Base-by-base conservation (phyloP, 2,888 invertebrate species). In the Axea sp. region DNA sequence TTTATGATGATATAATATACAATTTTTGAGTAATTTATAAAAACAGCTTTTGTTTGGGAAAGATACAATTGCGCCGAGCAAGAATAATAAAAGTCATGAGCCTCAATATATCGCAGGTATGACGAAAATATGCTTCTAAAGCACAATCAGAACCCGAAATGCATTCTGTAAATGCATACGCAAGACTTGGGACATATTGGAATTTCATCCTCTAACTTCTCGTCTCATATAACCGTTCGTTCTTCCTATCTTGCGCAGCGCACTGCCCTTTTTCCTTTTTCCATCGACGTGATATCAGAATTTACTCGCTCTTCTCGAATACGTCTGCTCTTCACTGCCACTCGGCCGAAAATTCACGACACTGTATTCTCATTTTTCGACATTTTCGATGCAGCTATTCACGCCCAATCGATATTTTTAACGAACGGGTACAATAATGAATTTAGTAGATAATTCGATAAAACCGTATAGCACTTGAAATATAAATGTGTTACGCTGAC, bases 131-230 rank as follows among this genome's bases (percentile, higher is more conserved):
- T 85, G 84, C 83, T 82, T 81, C 77, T 79, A 80, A 83, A 80
- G 85, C 85, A 85, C 86, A 85, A 86, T 86, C 86, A 84, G 82
- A 84, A 82, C 80, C 79, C 75, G 77, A 80, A 82, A 84, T 83
- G 83, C 85, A 85, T 86, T 86, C 84, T 80, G 78, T 80, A 82
- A 83, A 83, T 83, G 84, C 80, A 76, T 81, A 76, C 76, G 75
- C 76, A 81, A 83, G 81, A 82, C 81, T 81, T 81, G 77, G 80
- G 80, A 81, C 82, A 85, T 85, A 85, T 85, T 85, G 85, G 84
- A 85, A 85, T 84, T 83, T 85, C 83, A 80, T 78, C 74, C 77
- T 77, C 78, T 73, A 77, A 77, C 79, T 78, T 77, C 55, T 59
- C 59, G 43, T 55, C 41, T 39, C 57, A 30, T 49, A 41, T 72